These are phyloP conservation scores for Camelus dromedarius DNA, from an alignment of 2,113 vertebrate species.

Conservation along the genomic window DNA sequence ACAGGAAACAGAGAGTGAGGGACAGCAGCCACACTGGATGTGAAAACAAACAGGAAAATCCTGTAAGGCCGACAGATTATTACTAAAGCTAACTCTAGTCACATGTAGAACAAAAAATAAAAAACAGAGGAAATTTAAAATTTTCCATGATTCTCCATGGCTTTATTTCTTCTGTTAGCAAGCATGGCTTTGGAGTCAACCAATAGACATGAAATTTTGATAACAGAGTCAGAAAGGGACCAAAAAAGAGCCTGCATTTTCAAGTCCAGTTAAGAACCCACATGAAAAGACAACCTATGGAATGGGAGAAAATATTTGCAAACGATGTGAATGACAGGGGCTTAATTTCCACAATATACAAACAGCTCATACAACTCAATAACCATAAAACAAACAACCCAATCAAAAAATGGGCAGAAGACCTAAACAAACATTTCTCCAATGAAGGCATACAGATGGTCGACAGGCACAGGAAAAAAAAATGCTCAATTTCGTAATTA, in stretches of 20 bases:
- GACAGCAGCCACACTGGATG: constrained; percentile 52
- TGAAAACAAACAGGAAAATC: constrained; percentile 70
- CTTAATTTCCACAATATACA: no score
- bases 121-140: constrained; percentile 48
- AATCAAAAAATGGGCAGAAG: no score
- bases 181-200: neutral
- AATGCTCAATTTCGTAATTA: no score
- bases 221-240: neutral
- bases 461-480: no score
- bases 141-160: neutral
- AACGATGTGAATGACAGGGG: no score
- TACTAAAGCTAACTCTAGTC: constrained; percentile 55
- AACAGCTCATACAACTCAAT: no score
- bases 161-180: constrained; percentile 24
- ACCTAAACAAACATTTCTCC: no score
- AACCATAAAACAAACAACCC: no score
- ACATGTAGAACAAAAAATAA: constrained; percentile 39
- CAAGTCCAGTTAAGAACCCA: neutral
- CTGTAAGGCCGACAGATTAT: constrained; percentile 40
- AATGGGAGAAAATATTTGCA: no score
- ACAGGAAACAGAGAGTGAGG: constrained; percentile 73
- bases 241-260: neutral
- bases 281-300: no score
- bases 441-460: no score
- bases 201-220: neutral